Base-by-base conservation (phyloP, 2,113 vertebrate genomes). In the Megaceryle torquata region DNA sequence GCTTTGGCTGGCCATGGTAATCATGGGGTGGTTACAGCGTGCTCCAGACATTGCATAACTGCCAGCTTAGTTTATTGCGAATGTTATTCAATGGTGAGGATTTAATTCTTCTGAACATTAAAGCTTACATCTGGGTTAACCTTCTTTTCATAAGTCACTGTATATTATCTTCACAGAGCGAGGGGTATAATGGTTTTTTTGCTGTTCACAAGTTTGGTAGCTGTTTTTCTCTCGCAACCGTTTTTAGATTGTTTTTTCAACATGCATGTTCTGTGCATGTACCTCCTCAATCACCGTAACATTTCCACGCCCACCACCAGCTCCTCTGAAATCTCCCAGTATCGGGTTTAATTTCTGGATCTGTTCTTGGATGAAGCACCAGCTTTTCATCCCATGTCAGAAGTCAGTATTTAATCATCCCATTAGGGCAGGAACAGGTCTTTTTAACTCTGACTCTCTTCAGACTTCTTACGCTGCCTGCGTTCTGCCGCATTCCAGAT, bases 11-110 rank as follows among this genome's bases (percentile, higher is more conserved):
- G 21, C 84, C 57, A 2, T 69, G 50, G 46, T 85, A 85, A 63
- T 91, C 87, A 54, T 59, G 82, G 85, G 70, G 59, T 91, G 54
- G 59, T 89, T 96, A 61, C 3, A 3, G 29, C 17, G 39, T 75
- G 31, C 56, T 95, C 44, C 72, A 94, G 95, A 81, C 76, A 43
- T 94, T 96, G 92, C 90, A 86, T 75, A 96, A 96, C 80, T 88
- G 43, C 31, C 0, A 0, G 29, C 68, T 92, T 94, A 68, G 93
- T 82, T 95, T 95, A 69, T 53, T 88, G 83, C 0, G 0, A 93
- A 75, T 93, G 72, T 68, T 95, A 82, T 71, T 84, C 72, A 81
- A 71, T 71, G 61, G 57, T 88, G 65, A 94, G 48, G 44, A 61
- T 90, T 93, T 92, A 76, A 93, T 91, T 94, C 72, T 86, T 91